These are phyloP conservation scores for Crotalus helleri DNA, from an alignment of 2,113 vertebrate genomes.

Conservation along the genomic window DNA sequence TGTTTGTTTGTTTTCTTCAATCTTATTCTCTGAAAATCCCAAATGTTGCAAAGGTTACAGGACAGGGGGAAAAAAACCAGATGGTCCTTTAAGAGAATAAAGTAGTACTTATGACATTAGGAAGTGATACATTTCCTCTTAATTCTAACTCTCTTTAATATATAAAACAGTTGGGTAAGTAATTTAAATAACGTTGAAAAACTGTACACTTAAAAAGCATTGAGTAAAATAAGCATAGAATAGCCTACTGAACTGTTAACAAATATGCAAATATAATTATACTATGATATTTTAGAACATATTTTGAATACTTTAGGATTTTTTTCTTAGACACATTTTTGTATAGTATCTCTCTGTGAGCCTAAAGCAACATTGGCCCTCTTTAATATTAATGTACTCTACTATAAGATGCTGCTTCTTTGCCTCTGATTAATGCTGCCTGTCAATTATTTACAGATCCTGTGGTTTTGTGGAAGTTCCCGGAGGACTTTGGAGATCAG, in stretches of 20 bases:
- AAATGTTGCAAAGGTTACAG: background rate
- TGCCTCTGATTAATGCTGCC: slow-evolving; percentile 90
- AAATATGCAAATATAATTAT: slow-evolving; percentile 36
- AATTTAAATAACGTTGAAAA: slow-evolving; percentile 1
- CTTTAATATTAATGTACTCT: slow-evolving; percentile 64
- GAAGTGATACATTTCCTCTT: background rate
- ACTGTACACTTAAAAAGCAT: slow-evolving; percentile 9
- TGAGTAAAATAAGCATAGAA: fast-evolving
- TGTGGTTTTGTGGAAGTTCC: slow-evolving; percentile 98
- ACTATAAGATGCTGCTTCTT: slow-evolving; percentile 78
- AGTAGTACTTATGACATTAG: background rate
- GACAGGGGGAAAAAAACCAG: background rate
- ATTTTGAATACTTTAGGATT: slow-evolving; percentile 56
- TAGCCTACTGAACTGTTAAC: slow-evolving; percentile 24
- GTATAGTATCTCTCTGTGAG: slow-evolving; percentile 65
- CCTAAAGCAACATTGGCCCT: slow-evolving; percentile 68
- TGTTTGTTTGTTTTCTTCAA: background rate
- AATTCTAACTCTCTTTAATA: background rate
- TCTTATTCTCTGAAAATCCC: background rate
- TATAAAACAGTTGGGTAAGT: background rate
- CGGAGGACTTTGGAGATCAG: slow-evolving; percentile 98
- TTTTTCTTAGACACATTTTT: slow-evolving; percentile 58
- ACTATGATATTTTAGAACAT: slow-evolving; percentile 40
- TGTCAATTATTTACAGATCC: slow-evolving; percentile 99
- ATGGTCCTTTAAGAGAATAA: background rate